phyloP scores from a whole-genome alignment of 2,888 invertebrate genomes.

The Erebia aethiops region DNA sequence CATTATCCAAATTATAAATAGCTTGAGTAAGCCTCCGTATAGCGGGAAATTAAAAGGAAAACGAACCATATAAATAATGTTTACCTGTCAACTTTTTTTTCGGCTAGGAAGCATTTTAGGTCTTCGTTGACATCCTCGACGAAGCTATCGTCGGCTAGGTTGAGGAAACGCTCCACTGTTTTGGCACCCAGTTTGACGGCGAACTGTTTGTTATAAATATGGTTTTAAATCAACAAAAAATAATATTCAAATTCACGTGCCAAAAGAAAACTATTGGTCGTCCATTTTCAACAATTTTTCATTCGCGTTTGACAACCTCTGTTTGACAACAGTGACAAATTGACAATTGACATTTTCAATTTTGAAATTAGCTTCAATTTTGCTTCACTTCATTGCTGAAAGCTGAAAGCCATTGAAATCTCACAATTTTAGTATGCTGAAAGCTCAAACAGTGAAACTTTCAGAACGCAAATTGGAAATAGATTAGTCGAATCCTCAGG shows the following conservation, averaged over 20 bases:
- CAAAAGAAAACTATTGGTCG: conserved; percentile 61
- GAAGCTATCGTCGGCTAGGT: conserved; percentile 76
- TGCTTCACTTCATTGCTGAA: too few relatives aligned
- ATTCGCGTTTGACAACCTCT: conserved; percentile 39
- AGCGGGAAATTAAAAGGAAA: conserved; percentile 10
- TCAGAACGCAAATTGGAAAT: too few relatives aligned
- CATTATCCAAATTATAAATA: conserved; percentile 8
- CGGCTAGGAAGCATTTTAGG: conserved; percentile 76
- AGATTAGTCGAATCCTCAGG: too few relatives aligned
- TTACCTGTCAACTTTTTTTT: conserved; percentile 79
- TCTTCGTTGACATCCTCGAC: conserved; percentile 80
- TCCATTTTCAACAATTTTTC: conserved; percentile 55
- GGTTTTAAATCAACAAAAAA: conserved; percentile 59
- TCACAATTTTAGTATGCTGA: too few relatives aligned
- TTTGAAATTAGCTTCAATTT: not conserved
- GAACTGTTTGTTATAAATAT: conserved; percentile 52
- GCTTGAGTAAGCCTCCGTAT: not conserved
- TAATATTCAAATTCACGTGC: conserved; percentile 63
- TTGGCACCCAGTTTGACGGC: conserved; percentile 81
- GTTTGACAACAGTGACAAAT: too few relatives aligned
- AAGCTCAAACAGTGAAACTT: too few relatives aligned
- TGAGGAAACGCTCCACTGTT: conserved; percentile 77
- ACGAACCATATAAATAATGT: conserved; percentile 54
- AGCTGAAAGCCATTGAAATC: too few relatives aligned
- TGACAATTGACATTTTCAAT: conserved; percentile 20